Percentiles rank a stretch among this genome's conserved stretches.
These are phyloP conservation scores for Quadroppia sp. DNA, from an alignment of 2,888 invertebrate genomes.

Conservation along the genomic window DNA sequence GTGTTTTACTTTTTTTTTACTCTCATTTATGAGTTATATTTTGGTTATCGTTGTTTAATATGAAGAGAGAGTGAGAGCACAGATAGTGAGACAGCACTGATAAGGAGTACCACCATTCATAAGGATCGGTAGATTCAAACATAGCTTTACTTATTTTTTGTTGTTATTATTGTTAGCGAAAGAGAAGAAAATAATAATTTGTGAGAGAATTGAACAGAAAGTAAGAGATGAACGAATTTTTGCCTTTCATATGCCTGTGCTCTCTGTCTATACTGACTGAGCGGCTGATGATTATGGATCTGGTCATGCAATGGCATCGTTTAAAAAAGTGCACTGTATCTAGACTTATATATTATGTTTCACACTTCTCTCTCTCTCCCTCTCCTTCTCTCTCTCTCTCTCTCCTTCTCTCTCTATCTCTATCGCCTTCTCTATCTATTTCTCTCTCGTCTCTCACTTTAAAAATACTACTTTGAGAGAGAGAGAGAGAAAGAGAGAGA, in stretches of 20 bases:
- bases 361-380: too few species aligned
- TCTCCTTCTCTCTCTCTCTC: too few species aligned
- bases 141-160: not conserved
- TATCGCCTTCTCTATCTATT: too few species aligned
- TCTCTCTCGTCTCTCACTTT: too few species aligned
- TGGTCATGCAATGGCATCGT: slow-evolving; percentile 36
- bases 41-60: not conserved
- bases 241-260: not conserved
- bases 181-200: not conserved
- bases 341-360: not conserved
- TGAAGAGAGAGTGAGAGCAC: not conserved
- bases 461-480: too few species aligned
- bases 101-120: not conserved
- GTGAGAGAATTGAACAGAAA: not conserved
- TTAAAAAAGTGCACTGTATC: slow-evolving; percentile 2
- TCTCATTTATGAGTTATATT: not conserved
- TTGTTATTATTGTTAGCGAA: not conserved
- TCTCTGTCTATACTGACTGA: not conserved
- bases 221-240: slow-evolving; percentile 17
- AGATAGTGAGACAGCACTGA: slow-evolving; percentile 9
- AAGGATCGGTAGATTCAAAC: slow-evolving; percentile 32
- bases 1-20: not conserved
- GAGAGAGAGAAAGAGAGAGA: too few species aligned
- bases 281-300: slow-evolving; percentile 29
- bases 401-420: too few species aligned